Evolutionary conservation across 2,888 invertebrate species (phyloP), one percentile per base, ranked within the genome.

Genomic region (Drosophila mettleri): DNA sequence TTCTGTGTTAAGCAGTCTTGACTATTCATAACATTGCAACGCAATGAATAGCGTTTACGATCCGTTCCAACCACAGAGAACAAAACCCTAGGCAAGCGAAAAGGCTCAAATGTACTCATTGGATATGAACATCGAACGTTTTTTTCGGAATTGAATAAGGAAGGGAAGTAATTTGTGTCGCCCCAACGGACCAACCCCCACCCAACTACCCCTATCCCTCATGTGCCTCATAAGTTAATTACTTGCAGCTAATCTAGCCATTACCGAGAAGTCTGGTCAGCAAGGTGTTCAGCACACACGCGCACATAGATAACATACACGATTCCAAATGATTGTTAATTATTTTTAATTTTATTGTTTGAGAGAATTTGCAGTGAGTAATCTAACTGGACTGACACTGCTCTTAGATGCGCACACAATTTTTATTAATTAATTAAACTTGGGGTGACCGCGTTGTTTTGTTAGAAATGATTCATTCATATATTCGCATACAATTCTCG

Each of bases 71-170:
- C 58, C 59, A 41, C 43, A 16, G 55, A n/a, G 20, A 48, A 41
- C 27, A 20, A 31, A n/a, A 8, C 7, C 20, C 27, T 34, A n/a
- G 20, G 10, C 16, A 29, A 12, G 29, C 29, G 38, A 66, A 52
- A 48, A 51, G 69, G 78, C 86, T 85, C 79, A 72, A 72, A 71
- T 82, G 74, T 52, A 55, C 65, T 53, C 51, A 58, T 58, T 58
- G 63, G 46, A 59, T 59, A 39, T 36, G 39, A 55, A 49, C 34
- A 46, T n/a, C 39, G 55, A 69, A 55, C 67, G 54, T 68, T 86
- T 84, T 82, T 70, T 61, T 74, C 27, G 55, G 68, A 68, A 70
- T 63, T 69, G 61, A 64, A 62, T 62, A 51, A 53, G 22, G 29
- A 31, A 22, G 67, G 61, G 60, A 48, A 46, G 57, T 55, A 57